Conservation (phyloP, 2,888 invertebrate species). For the Phymatocera aterrima region DNA sequence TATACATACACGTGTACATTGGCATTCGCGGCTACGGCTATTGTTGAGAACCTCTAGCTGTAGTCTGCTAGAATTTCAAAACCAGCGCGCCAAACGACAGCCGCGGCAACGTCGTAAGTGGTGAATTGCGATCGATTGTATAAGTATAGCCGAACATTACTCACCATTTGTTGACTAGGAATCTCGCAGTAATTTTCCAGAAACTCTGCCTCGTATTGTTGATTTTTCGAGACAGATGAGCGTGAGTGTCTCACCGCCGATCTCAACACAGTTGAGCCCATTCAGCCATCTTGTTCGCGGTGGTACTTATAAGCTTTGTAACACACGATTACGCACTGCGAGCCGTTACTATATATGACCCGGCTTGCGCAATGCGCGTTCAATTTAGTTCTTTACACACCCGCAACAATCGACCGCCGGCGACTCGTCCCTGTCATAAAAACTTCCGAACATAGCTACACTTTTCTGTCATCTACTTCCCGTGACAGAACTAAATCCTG, state of each 20-base stretch:
- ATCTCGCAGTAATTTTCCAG: constrained; percentile 41
- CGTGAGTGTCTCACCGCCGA: constrained; percentile 62
- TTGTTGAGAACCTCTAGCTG: constrained; percentile 44
- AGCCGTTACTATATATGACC: background rate
- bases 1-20: too few species aligned
- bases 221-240: constrained; percentile 55
- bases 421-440: background rate
- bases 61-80: constrained; percentile 61
- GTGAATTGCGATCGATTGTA: constrained; percentile 44
- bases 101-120: constrained; percentile 42
- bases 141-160: constrained; percentile 48
- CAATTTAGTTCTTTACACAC: background rate
- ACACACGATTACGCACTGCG: constrained; percentile 13
- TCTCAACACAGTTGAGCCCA: constrained; percentile 67
- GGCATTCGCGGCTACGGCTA: too few species aligned
- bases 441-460: background rate
- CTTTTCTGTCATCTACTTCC: too few species aligned
- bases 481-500: too few species aligned
- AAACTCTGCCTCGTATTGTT: constrained; percentile 52
- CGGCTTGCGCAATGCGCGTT: constrained; percentile 37
- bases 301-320: constrained; percentile 37
- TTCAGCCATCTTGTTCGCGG: constrained; percentile 64
- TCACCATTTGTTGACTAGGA: constrained; percentile 61
- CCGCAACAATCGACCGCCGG: constrained; percentile 35
- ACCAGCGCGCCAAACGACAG: constrained; percentile 62